Percentiles rank a stretch among this genome's conserved stretches.
phyloP scores from a whole-genome alignment of 2,888 invertebrate genomes.

The Diloba caeruleocephala region DNA sequence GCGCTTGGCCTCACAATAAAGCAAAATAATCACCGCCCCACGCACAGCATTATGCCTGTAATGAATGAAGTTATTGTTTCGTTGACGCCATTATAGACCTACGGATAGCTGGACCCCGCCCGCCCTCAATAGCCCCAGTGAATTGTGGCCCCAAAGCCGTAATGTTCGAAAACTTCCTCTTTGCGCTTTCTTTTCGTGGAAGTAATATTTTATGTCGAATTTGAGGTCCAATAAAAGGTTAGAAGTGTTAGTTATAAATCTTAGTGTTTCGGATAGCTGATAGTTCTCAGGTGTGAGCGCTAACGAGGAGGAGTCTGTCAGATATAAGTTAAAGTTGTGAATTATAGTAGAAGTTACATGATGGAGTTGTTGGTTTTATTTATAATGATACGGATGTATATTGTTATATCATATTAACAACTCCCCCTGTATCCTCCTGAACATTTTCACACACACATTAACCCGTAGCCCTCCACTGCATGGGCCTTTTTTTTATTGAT shows the following conservation, averaged over 20 bases:
- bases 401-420: too few species aligned
- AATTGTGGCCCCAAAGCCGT: slow-evolving; percentile 48
- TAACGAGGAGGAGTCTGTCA: slow-evolving; percentile 39
- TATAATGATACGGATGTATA: too few species aligned
- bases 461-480: too few species aligned
- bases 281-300: slow-evolving; percentile 44
- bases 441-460: too few species aligned
- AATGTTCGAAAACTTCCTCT: slow-evolving; percentile 49
- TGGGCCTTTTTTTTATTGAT: too few species aligned
- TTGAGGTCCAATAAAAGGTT: slow-evolving; percentile 44
- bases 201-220: slow-evolving; percentile 45
- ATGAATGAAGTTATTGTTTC: slow-evolving; percentile 63
- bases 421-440: too few species aligned
- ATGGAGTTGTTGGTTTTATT: too few species aligned
- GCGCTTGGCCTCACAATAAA: slow-evolving; percentile 45
- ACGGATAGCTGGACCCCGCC: slow-evolving; percentile 46
- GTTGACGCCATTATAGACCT: slow-evolving; percentile 50
- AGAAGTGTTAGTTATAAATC: slow-evolving; percentile 44
- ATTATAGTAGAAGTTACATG: slow-evolving; percentile 27
- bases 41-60: slow-evolving; percentile 52
- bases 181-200: slow-evolving; percentile 30
- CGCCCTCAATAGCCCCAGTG: slow-evolving; percentile 52
- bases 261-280: slow-evolving; percentile 42
- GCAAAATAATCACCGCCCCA: slow-evolving; percentile 54
- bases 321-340: slow-evolving; percentile 29